phyloP scores from a whole-genome alignment of 2,797 vertebrate species.

The Falco cherrug region DNA sequence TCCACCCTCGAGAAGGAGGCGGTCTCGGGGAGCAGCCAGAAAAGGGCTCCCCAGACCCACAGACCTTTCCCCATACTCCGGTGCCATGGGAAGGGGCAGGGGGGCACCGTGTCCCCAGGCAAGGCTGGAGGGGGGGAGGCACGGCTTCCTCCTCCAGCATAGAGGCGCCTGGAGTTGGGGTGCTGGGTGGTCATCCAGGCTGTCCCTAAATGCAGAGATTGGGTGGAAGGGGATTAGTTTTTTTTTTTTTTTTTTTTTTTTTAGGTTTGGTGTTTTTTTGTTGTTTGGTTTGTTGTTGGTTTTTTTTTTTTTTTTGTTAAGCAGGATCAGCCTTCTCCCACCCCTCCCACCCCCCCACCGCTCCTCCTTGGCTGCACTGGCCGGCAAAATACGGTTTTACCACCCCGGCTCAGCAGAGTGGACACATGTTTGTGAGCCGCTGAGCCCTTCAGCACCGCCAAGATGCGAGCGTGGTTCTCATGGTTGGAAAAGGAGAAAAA shows the following conservation, averaged over 20 bases:
- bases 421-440: neutral
- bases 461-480: neutral
- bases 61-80: neutral
- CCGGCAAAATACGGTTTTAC: neutral
- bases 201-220: neutral
- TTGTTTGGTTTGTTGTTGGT: too few species aligned
- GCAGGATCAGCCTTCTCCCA: neutral
- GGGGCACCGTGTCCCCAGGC: neutral
- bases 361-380: neutral
- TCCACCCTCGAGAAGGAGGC: neutral
- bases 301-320: neutral
- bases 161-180: neutral
- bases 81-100: neutral
- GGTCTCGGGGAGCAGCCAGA: neutral
- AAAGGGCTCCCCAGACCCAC: neutral
- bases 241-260: too few species aligned
- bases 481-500: neutral
- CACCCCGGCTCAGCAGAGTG: neutral
- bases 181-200: neutral
- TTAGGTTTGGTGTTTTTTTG: too few species aligned
- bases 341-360: neutral
- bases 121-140: neutral
- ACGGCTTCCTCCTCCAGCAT: neutral
- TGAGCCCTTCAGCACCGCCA: neutral
- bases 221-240: neutral